Conservation (phyloP, 2,888 invertebrate genomes). For the Sialis lutaria region DNA sequence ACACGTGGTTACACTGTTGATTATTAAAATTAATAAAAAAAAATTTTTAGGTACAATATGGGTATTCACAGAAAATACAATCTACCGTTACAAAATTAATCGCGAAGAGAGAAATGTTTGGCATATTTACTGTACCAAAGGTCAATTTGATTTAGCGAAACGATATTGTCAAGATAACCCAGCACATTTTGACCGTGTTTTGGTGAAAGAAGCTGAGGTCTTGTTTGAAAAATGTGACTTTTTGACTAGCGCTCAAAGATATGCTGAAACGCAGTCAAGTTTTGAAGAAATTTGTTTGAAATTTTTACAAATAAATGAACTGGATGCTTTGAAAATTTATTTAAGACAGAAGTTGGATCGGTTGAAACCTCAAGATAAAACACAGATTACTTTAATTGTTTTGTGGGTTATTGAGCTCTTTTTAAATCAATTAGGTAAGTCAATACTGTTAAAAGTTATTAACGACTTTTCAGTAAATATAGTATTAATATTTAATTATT, state of each 20-base stretch:
- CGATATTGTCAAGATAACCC: conserved; percentile 68
- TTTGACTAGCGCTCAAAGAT: conserved; percentile 69
- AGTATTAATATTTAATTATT: too few relatives aligned
- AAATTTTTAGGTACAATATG: conserved; percentile 53
- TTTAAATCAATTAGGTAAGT: conserved; percentile 50
- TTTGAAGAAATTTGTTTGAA: conserved; percentile 92
- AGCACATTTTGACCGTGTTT: conserved; percentile 63
- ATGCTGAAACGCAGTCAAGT: conserved; percentile 76
- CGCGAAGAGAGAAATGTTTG: conserved; percentile 77
- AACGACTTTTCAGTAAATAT: too few relatives aligned
- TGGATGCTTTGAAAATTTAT: conserved; percentile 75
- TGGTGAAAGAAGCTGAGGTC: conserved; percentile 76
- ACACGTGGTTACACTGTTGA: too few relatives aligned
- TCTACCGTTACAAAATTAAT: conserved; percentile 71
- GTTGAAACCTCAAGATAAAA: conserved; percentile 55
- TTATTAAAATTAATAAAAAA: conserved; percentile 3
- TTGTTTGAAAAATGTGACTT: conserved; percentile 63
- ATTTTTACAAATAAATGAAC: conserved; percentile 65
- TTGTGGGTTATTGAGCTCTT: conserved; percentile 91
- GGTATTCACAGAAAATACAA: conserved; percentile 67
- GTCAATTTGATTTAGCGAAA: conserved; percentile 74
- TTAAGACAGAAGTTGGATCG: conserved; percentile 66
- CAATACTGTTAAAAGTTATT: too few relatives aligned
- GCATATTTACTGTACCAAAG: conserved; percentile 74
- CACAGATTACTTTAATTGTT: conserved; percentile 82